Base-by-base conservation (phyloP, 2,113 vertebrate genomes). In the Pampusana beccarii region DNA sequence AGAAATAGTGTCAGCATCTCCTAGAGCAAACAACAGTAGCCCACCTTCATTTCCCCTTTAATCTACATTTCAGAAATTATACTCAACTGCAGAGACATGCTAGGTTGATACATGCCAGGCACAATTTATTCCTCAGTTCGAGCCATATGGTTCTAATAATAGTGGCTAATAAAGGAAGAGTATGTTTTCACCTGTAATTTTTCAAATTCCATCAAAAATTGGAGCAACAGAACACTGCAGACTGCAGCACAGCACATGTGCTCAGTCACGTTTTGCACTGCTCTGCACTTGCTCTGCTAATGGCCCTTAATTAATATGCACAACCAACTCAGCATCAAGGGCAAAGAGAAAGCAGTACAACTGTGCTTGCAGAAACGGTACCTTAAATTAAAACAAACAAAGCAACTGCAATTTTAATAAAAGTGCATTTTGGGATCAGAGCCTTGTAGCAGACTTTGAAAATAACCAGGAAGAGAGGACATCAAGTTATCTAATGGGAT, bases 301-400 rank as follows among this genome's bases (percentile, higher is more conserved):
- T 87, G 50, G 73, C 50, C 61, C 53, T 89, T 92, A 90, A 92
- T 96, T 96, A 96, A 95, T 75, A 96, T 95, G 86, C 96, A 85
- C 31, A 79, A 89, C 57, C 42, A 92, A 81, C 70, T 78, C 83
- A 69, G 73, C 58, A 65, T 80, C 77, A 94, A 91, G 83, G 79
- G 73, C 88, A 94, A 93, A 91, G 82, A 93, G 53, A 92, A 81
- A 85, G 31, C 4, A 0, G 61, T 46, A 78, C 44, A 85, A 84
- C 50, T n/a, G 50, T 64, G 72, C 86, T 72, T 92, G 69, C 88
- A 95, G 69, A 95, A 95, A 89, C 24, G 3, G 36, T 69, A 91
- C 69, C 77, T 94, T 91, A 94, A 95, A 93, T 88, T 92, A 94
- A 96, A 93, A 92, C 77, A 95, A 93, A 89, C 42, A 92, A 48